Conservation (phyloP, 2,888 invertebrate species). For the Halictus ligatus region DNA sequence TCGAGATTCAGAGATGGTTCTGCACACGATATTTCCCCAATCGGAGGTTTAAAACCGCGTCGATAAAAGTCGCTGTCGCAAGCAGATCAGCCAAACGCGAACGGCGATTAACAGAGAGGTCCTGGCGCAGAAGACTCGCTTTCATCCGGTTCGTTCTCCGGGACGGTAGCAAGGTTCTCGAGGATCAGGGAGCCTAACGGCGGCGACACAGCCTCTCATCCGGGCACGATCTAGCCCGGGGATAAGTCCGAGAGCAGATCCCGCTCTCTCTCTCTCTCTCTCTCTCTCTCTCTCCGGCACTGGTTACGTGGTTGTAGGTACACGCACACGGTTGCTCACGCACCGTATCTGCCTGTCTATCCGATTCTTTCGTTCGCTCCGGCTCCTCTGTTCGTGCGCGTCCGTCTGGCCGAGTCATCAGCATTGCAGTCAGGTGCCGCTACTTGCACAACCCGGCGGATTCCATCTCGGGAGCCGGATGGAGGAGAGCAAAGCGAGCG, state of each 20-base stretch:
- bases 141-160: constrained; percentile 49
- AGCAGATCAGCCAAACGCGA: background rate
- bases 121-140: constrained; percentile 71
- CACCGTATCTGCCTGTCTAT: constrained; percentile 33
- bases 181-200: constrained; percentile 28
- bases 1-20: too few species aligned
- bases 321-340: constrained; percentile 39
- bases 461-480: constrained; percentile 73
- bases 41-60: too few species aligned
- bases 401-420: constrained; percentile 69
- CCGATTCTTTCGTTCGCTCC: constrained; percentile 49
- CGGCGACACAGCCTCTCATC: constrained; percentile 47
- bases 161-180: constrained; percentile 14
- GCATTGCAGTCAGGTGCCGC: constrained; percentile 81
- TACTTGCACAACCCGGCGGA: constrained; percentile 81
- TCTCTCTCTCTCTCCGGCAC: constrained; percentile 43
- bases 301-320: constrained; percentile 35
- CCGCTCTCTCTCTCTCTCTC: too few species aligned
- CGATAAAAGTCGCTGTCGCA: background rate
- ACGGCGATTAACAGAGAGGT: background rate
- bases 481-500: constrained; percentile 30
- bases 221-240: constrained; percentile 55
- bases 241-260: constrained; percentile 47
- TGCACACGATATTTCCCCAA: too few species aligned
- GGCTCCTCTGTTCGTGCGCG: constrained; percentile 26